Evolutionary conservation across 2,113 vertebrate species (phyloP).

Genomic region (Chaenocephalus aceratus): DNA sequence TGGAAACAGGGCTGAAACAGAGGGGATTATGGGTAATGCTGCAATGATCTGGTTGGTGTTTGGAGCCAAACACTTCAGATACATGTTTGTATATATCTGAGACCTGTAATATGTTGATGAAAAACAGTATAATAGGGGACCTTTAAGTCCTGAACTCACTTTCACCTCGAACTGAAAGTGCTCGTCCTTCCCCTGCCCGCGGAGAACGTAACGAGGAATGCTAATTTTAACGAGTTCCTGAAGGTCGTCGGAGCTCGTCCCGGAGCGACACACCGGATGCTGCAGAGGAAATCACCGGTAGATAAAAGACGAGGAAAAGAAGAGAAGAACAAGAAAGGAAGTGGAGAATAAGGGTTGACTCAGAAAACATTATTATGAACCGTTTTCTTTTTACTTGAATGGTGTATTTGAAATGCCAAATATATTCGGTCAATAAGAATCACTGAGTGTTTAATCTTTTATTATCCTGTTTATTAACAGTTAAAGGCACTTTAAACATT

Average conservation of each 20-base stretch:
- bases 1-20: too few species aligned
- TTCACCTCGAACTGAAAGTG: conserved; percentile 99
- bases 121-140: too few species aligned
- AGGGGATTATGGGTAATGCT: too few species aligned
- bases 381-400: not conserved
- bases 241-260: conserved; percentile 78
- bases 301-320: not conserved
- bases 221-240: conserved; percentile 91
- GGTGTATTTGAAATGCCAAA: not conserved
- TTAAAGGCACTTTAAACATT: conserved; percentile 4
- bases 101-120: too few species aligned
- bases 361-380: not conserved
- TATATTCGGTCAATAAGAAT: not conserved
- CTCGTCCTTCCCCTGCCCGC: conserved; percentile 97
- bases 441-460: conserved; percentile 30
- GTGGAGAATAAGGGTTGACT: conserved; percentile 22
- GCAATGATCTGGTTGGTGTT: too few species aligned
- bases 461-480: conserved; percentile 15
- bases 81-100: too few species aligned
- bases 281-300: conserved; percentile 67
- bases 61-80: too few species aligned
- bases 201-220: conserved; percentile 95
- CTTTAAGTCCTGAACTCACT: conserved; percentile 81
- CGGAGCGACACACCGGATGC: conserved; percentile 86
- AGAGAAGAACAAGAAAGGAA: not conserved